phyloP scores from a whole-genome alignment of 2,888 invertebrate species.

The Drosophila diplacantha region DNA sequence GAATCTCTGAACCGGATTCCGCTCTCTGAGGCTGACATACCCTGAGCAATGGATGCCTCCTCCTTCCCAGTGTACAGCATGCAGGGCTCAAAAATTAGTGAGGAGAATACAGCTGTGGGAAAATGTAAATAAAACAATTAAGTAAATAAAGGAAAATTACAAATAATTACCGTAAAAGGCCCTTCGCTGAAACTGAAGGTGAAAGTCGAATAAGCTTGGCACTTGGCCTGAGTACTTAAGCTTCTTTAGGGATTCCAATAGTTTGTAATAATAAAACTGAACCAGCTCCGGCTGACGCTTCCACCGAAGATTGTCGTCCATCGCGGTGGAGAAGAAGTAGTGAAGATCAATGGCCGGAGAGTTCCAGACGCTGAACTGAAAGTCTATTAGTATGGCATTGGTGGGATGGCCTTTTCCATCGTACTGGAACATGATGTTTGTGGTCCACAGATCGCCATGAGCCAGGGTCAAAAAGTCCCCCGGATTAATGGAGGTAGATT shows the following conservation, averaged over 20 bases:
- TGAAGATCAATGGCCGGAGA: conserved; percentile 72
- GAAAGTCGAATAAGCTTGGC: conserved; percentile 69
- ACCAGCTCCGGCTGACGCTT: conserved; percentile 64
- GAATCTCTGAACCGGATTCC: conserved; percentile 62
- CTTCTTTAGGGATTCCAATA: conserved; percentile 50
- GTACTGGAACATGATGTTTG: conserved; percentile 71
- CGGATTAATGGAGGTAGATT: conserved; percentile 37
- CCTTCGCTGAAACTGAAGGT: conserved; percentile 44
- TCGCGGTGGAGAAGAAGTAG: conserved; percentile 70
- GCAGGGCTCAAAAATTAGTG: conserved; percentile 67
- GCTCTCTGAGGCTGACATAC: conserved; percentile 61
- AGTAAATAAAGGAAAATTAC: neutral
- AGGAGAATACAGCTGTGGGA: conserved; percentile 65
- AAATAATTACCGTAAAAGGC: conserved; percentile 49
- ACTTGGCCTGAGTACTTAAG: conserved; percentile 47
- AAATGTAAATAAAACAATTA: neutral
- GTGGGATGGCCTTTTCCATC: conserved; percentile 34
- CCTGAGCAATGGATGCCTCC: conserved; percentile 68
- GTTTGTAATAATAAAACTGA: conserved; percentile 65
- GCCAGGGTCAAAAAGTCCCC: conserved; percentile 60
- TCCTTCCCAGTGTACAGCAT: conserved; percentile 69
- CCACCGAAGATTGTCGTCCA: conserved; percentile 59
- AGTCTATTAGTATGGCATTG: conserved; percentile 71
- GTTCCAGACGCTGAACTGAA: conserved; percentile 70
- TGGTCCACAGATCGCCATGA: conserved; percentile 74